Evolutionary conservation across 2,113 vertebrate genomes (phyloP).

Genomic region (Trematocara variabile): DNA sequence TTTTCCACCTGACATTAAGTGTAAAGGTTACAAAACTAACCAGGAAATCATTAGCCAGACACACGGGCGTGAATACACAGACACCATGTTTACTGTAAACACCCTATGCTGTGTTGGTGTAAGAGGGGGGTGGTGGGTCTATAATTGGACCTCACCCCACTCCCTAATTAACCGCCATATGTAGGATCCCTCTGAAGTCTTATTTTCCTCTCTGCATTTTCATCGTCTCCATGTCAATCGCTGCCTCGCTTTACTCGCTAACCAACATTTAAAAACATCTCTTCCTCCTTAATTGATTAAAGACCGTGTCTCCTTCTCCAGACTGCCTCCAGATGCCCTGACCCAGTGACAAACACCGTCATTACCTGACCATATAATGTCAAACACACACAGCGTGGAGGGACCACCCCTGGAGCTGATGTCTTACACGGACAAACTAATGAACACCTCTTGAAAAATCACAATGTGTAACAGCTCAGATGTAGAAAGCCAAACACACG

Average conservation of each 20-base stretch:
- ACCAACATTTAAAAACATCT: not conserved
- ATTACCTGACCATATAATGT: conserved; percentile 21
- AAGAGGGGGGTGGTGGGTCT: not conserved
- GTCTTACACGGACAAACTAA: conserved; percentile 8
- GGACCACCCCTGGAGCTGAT: conserved; percentile 6
- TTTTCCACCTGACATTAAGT: not conserved
- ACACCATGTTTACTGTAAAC: not conserved
- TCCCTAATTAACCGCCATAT: conserved; percentile 33
- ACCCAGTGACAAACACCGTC: conserved; percentile 17
- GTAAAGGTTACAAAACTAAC: not conserved
- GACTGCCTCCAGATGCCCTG: conserved; percentile 14
- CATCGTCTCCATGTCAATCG: not conserved
- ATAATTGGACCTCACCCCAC: conserved; percentile 24
- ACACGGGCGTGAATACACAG: not conserved
- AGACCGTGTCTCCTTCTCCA: not conserved
- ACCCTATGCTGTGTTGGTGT: not conserved
- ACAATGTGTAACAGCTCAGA: not conserved
- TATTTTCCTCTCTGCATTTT: not conserved
- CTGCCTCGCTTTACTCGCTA: not conserved
- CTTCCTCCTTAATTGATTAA: not conserved
- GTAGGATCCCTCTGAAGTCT: conserved; percentile 16
- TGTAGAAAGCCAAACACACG: not conserved
- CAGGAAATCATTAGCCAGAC: conserved; percentile 7
- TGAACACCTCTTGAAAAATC: conserved; percentile 22
- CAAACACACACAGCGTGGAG: not conserved